phyloP scores from a whole-genome alignment of 2,113 vertebrate species.

The Pygoscelis antarcticus region DNA sequence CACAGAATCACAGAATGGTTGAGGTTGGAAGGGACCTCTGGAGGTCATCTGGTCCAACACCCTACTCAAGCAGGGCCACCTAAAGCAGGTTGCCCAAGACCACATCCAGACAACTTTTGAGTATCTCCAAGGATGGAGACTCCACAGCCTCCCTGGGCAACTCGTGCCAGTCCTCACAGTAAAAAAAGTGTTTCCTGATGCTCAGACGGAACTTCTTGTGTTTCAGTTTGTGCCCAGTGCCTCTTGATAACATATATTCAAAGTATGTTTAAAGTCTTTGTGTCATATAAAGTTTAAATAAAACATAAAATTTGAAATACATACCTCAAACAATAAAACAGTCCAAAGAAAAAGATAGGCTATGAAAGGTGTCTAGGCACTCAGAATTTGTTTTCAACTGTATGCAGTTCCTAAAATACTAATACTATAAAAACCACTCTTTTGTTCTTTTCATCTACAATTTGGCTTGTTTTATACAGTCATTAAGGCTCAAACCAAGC shows the following conservation, averaged over 20 bases:
- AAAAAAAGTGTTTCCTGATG: neutral
- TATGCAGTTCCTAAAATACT: neutral
- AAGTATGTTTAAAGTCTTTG: neutral
- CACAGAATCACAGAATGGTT: neutral
- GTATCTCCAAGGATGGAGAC: neutral
- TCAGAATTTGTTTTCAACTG: neutral
- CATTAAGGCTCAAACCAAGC: neutral
- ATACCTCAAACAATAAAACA: neutral
- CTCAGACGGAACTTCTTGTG: neutral
- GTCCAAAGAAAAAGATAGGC: neutral
- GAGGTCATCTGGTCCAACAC: neutral
- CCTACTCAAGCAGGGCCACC: neutral
- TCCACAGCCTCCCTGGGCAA: neutral
- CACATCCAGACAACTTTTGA: neutral
- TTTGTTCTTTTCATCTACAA: neutral
- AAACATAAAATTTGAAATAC: neutral
- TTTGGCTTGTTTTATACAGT: neutral
- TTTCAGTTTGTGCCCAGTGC: neutral
- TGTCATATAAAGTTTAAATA: neutral
- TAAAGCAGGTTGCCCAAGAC: neutral
- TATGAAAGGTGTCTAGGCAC: neutral
- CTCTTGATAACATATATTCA: neutral
- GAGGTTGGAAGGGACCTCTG: neutral
- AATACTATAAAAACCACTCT: accelerated
- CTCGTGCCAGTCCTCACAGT: neutral